Percentiles rank a stretch among this genome's conserved stretches.
phyloP scores from a whole-genome alignment of 2,113 vertebrate genomes.

The Leiothrix lutea region DNA sequence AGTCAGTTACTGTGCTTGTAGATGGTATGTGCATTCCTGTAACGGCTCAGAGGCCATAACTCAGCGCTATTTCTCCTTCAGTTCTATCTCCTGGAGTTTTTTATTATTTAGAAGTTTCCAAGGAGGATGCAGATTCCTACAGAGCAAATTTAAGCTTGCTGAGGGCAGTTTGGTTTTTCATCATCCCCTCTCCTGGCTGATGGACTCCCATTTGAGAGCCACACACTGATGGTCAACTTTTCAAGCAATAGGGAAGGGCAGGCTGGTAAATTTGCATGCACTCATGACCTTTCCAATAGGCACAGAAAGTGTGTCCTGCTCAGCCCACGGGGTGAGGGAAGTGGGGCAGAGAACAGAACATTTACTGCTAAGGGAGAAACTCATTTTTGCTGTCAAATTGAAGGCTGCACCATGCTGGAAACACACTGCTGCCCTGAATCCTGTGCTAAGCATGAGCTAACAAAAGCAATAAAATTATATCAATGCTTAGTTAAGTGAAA shows the following conservation, averaged over 20 bases:
- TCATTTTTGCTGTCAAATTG: background rate
- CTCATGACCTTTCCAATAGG: background rate
- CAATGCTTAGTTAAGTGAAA: background rate
- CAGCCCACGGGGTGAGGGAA: background rate
- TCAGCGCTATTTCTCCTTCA: background rate
- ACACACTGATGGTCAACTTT: background rate
- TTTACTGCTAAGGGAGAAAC: background rate
- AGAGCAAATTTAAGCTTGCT: background rate
- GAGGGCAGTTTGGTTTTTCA: background rate
- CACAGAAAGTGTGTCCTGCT: background rate
- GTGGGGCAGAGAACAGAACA: background rate
- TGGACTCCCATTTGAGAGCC: background rate
- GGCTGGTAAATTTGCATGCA: rapidly evolving
- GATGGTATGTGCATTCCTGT: background rate
- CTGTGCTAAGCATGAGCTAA: background rate
- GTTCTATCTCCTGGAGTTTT: background rate
- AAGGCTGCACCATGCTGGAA: background rate
- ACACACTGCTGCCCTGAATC: background rate
- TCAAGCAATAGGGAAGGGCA: background rate
- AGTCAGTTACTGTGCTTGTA: background rate
- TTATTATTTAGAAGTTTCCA: background rate
- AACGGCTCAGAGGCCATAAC: rapidly evolving
- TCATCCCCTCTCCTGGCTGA: rapidly evolving
- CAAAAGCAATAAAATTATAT: background rate
- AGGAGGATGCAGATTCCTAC: background rate